Evolutionary conservation across 2,888 invertebrate species (phyloP), one percentile per base, ranked within the genome.

Genomic region (Notodonta ziczac): DNA sequence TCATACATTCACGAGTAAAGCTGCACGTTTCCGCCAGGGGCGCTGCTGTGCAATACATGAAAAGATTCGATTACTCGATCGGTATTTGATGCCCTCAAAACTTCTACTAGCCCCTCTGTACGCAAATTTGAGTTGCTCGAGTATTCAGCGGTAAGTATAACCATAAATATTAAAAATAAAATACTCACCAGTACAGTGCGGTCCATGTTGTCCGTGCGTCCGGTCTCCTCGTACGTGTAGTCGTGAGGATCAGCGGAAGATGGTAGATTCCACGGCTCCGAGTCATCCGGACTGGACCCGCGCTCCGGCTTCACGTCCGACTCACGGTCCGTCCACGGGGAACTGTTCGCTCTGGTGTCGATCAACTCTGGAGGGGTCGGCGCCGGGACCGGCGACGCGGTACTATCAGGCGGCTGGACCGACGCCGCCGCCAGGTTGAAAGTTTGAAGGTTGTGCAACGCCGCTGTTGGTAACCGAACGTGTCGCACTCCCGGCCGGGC

Each of bases 401-500:
- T 87, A 56, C 86, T 88, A 55, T 91, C 89, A 1, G 91, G 87
- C 10, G 91, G 89, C 24, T 85, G 88, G 2, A 83, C 77, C 4
- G 83, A 77, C 0, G 87, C 74, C 4, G 89, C 75, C 0, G 91
- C 82, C 50, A 91, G 70, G 65, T 93, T 89, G 64, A 91, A 90
- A 5, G 92, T 81, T 69, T 91, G 93, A 0, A 93, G 85, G 59
- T 93, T 93, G 14, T 93, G 93, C 39, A 94, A 78, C 7, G 94
- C 90, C 10, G 92, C 80, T 4, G 93, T 86, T 2, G 94, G 94
- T 50, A 94, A 73, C 5, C 94, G 83, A 8, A 94, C 91, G 61
- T 94, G 94, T 58, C 95, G 94, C 2, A 95, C 94, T 9, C 95
- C 94, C 1, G 95, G 94, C 32, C 95, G 90, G 32, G 94, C 82